These are phyloP conservation scores for Neria commutata DNA, from an alignment of 2,888 invertebrate species.

Conservation along the genomic window DNA sequence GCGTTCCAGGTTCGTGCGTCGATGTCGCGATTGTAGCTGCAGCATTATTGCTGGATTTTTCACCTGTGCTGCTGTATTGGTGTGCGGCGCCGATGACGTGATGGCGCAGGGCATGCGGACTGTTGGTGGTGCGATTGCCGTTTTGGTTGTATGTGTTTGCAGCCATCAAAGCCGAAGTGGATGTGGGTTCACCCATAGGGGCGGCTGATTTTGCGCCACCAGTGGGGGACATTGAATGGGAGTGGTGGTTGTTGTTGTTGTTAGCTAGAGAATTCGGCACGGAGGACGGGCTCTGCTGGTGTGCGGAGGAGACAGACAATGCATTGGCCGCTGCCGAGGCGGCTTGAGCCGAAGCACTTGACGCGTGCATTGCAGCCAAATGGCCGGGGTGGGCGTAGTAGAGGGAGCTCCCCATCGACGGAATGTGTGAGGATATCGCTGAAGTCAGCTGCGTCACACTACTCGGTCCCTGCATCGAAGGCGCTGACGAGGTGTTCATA, in stretches of 20 bases:
- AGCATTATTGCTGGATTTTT: constrained; percentile 40
- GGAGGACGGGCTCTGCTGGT: constrained; percentile 41
- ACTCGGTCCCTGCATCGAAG: constrained; percentile 40
- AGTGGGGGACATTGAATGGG: constrained; percentile 44
- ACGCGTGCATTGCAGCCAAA: constrained; percentile 52
- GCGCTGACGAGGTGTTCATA: constrained; percentile 40
- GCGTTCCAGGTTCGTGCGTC: constrained; percentile 53
- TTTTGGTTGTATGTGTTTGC: constrained; percentile 42
- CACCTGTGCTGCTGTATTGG: constrained; percentile 43
- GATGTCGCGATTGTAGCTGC: constrained; percentile 28
- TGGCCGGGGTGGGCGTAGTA: constrained; percentile 54
- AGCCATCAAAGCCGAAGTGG: constrained; percentile 7
- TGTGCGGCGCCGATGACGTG: constrained; percentile 43
- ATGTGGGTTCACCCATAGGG: constrained; percentile 37
- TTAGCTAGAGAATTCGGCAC: constrained; percentile 33
- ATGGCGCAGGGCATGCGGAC: constrained; percentile 54
- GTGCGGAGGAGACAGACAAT: constrained; percentile 48
- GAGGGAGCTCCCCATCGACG: constrained; percentile 51
- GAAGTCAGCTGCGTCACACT: constrained; percentile 42
- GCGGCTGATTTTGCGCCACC: constrained; percentile 45
- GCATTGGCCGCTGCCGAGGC: constrained; percentile 37
- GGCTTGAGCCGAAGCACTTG: constrained; percentile 31
- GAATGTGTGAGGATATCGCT: constrained; percentile 53
- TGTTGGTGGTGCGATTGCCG: constrained; percentile 49
- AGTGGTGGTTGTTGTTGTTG: constrained; percentile 30